Percentiles rank a stretch among this genome's conserved stretches.
Conservation (phyloP, 2,113 vertebrate species). For the Origma solitaria region DNA sequence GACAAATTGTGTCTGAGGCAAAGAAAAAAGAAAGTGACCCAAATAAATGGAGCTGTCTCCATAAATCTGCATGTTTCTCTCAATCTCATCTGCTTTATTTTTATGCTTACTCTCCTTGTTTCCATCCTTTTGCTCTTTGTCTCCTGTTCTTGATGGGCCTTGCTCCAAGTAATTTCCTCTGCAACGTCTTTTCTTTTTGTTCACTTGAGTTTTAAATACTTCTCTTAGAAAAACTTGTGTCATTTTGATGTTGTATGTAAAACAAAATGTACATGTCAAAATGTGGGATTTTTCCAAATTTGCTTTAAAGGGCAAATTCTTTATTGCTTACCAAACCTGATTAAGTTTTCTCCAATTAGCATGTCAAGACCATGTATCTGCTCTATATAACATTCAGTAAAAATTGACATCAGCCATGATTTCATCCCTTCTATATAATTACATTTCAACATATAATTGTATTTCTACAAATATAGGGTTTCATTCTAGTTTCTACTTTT, state of each 20-base stretch:
- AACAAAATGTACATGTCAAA: not conserved
- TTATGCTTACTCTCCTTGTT: not conserved
- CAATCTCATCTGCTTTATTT: not conserved
- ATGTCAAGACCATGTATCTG: constrained; percentile 42
- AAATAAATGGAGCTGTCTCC: not conserved
- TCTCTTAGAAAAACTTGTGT: not conserved
- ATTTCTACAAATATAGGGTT: constrained; percentile 1
- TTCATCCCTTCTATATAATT: constrained; percentile 53
- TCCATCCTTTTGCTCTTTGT: not conserved
- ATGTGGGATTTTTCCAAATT: not conserved
- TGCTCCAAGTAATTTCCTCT: not conserved
- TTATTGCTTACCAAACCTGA: constrained; percentile 26
- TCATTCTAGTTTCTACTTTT: not conserved
- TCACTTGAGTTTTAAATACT: not conserved
- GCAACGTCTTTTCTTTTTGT: not conserved
- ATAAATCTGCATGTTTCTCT: not conserved
- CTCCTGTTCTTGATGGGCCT: not conserved
- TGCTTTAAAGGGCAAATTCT: constrained; percentile 18
- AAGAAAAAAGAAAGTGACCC: not conserved
- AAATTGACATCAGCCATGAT: constrained; percentile 33
- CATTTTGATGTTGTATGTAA: not conserved
- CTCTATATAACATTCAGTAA: constrained; percentile 21
- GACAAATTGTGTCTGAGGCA: not conserved
- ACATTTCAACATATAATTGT: constrained; percentile 40
- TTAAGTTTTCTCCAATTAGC: constrained; percentile 44